Conservation (phyloP, 92 coral and sea anemone genomes). For the Porites divaricata region DNA sequence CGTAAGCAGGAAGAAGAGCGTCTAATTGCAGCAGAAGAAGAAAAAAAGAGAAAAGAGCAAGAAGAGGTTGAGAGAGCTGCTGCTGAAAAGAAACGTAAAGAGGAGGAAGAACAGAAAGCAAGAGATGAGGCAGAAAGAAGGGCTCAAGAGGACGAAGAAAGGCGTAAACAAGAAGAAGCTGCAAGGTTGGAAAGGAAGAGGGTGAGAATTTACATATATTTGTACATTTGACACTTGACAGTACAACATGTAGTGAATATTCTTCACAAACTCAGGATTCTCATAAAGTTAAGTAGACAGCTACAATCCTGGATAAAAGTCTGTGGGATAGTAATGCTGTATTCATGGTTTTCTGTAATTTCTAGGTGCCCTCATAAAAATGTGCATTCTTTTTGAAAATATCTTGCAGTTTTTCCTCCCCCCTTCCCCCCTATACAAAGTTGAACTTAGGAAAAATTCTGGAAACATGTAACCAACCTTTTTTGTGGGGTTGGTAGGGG, state of each 20-base stretch:
- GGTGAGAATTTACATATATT: constrained; percentile 49
- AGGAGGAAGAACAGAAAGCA: constrained; percentile 80
- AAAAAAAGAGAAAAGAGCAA: constrained; percentile 65
- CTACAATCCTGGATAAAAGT: too few species aligned
- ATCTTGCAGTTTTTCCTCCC: too few species aligned
- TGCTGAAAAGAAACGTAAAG: constrained; percentile 82
- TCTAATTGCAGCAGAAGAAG: constrained; percentile 67
- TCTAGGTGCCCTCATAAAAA: too few species aligned
- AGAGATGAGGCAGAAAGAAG: constrained; percentile 71
- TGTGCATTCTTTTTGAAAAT: too few species aligned
- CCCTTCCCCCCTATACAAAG: too few species aligned
- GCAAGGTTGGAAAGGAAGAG: constrained; percentile 91
- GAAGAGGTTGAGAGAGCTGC: constrained; percentile 82
- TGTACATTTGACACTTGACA: background rate
- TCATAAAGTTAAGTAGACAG: too few species aligned
- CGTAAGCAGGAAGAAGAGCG: constrained; percentile 89
- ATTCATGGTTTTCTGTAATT: too few species aligned
- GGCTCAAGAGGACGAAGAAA: constrained; percentile 89
- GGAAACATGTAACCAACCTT: too few species aligned
- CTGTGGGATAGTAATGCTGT: too few species aligned
- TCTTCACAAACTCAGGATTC: background rate
- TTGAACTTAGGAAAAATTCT: too few species aligned
- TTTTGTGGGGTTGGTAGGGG: too few species aligned
- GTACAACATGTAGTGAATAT: background rate
- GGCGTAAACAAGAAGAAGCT: constrained; percentile 85